These are phyloP conservation scores for Tigriopus japonicus DNA, from an alignment of 1,140 invertebrate species.

Conservation along the genomic window DNA sequence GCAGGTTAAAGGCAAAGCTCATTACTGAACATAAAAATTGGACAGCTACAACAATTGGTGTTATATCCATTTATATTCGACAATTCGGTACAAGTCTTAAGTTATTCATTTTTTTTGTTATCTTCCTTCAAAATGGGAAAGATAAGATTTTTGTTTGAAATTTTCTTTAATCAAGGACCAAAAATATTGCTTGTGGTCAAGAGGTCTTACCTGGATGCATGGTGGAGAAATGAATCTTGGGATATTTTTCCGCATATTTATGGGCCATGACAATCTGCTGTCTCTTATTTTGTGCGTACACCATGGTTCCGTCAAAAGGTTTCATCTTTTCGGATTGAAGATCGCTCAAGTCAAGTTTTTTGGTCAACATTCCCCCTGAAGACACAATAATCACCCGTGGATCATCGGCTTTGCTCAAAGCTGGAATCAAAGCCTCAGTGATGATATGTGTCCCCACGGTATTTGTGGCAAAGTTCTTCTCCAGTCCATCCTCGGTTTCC, in stretches of 20 bases:
- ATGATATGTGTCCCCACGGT: conserved; percentile 30
- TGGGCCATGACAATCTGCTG: conserved; percentile 32
- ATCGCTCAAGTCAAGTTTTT: conserved; percentile 29
- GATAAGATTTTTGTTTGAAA: no score
- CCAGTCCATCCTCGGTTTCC: conserved; percentile 27
- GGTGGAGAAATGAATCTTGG: conserved; percentile 29
- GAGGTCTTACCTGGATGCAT: conserved; percentile 26
- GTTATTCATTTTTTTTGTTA: no score
- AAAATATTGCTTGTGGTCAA: background rate
- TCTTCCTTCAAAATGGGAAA: no score
- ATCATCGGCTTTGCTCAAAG: conserved; percentile 21
- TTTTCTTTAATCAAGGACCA: no score
- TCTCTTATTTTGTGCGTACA: conserved; percentile 34
- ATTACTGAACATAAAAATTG: no score
- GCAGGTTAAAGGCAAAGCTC: no score
- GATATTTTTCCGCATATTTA: conserved; percentile 27
- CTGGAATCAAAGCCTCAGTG: conserved; percentile 25
- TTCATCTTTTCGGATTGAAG: conserved; percentile 28
- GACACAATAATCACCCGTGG: conserved; percentile 27
- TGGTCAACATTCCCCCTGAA: conserved; percentile 33
- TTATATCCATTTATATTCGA: no score
- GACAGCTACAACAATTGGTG: no score
- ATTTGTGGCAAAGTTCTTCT: conserved; percentile 34
- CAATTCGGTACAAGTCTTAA: no score
- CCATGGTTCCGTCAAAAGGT: conserved; percentile 30